Percentiles rank a stretch among this genome's conserved stretches.
These are phyloP conservation scores for Condylostylus longicornis DNA, from an alignment of 1,140 invertebrate species.

Conservation along the genomic window DNA sequence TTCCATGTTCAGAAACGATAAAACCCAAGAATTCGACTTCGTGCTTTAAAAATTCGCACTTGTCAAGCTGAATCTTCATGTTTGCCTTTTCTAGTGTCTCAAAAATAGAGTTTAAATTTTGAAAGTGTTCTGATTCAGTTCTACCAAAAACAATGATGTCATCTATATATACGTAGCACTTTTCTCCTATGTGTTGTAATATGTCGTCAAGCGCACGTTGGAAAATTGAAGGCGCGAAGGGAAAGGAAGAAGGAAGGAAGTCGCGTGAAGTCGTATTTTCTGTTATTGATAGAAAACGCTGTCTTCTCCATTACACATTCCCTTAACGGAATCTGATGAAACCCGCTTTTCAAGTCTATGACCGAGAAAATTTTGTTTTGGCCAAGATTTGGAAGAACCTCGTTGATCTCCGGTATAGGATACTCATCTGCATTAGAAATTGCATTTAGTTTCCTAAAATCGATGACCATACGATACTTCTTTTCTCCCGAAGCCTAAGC, in stretches of 20 bases:
- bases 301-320: no score
- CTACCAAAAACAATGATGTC: conserved; percentile 4
- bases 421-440: conserved; percentile 27
- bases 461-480: conserved; percentile 21
- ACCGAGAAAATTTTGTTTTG: conserved; percentile 27
- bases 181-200: no score
- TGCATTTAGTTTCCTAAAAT: conserved; percentile 21
- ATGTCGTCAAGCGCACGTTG: no score
- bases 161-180: no score
- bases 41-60: conserved; percentile 14
- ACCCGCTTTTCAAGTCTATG: no score
- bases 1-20: conserved; percentile 13
- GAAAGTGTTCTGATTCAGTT: conserved; percentile 5
- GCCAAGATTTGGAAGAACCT: conserved; percentile 31
- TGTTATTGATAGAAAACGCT: no score
- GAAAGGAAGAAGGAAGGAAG: no score
- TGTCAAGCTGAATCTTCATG: conserved; percentile 17
- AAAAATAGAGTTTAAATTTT: conserved; percentile 13
- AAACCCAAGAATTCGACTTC: conserved; percentile 17
- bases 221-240: no score
- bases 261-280: no score
- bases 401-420: conserved; percentile 35
- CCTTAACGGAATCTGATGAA: no score
- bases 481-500: conserved; percentile 10
- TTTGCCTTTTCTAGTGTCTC: conserved; percentile 9